Base-by-base conservation (phyloP, 2,797 vertebrate species). In the Microtus agrestis region DNA sequence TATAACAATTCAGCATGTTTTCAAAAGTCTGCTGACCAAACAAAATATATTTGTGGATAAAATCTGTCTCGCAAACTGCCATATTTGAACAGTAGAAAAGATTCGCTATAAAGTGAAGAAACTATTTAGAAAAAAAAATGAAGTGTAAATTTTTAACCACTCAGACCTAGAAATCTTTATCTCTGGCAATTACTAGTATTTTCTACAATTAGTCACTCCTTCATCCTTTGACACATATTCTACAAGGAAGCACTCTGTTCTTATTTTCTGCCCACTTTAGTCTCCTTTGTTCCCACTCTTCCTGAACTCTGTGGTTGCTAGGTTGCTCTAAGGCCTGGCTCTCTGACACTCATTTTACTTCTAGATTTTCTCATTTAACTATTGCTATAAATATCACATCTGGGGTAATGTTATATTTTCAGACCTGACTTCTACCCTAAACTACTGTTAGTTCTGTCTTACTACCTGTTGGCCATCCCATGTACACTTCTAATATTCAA, bases 81-180 rank as follows among this genome's bases (percentile, higher is more conserved):
- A 95, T 85, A 93, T 95, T 37, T 87, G 84, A 91, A 43, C 4
- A 63, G 91, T 87, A 56, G 77, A 96, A 87, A 69, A 77, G n/a
- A 81, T 88, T 87, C 40, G 81, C 13, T 93, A 71, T 90, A 77
- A 81, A 34, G n/a, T 46, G 34, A 3, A 40, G 12, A 73, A 96
- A 69, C 48, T 40, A 93, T 87, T 25, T 67, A 80, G 79, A 80
- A 94, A 91, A 94, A 91, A 14, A 78, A 51, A n/a, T 78, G 67
- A 81, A 48, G 67, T 61, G 29, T 92, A 85, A 77, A 92, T 79
- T 86, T 74, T 74, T 76, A 92, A 40, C 14, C 27, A 31, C 43
- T 31, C 5, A 69, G 56, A 84, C 34, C 3, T 63, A 82, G 46
- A 87, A 56, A 23, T 67, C 21, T 87, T 92, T 67, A 43, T 93